Evolutionary conservation across 92 coral and sea anemone genomes (phyloP).

Genomic region (Epizoanthus rinbou): DNA sequence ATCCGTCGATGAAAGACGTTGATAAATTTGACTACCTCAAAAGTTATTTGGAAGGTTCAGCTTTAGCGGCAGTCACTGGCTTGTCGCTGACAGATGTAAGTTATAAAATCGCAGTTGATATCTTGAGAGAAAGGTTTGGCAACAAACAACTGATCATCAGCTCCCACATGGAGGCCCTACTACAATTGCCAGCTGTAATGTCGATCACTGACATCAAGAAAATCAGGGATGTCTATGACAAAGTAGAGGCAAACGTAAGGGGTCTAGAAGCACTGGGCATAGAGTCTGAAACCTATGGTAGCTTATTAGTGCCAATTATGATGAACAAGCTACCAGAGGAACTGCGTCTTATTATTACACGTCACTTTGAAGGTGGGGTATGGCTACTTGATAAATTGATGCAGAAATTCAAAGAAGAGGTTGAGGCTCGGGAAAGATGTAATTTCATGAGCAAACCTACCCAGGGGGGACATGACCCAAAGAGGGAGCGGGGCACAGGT

Average conservation of each 20-base stretch:
- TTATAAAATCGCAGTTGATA: not conserved
- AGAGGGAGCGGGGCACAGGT: not conserved
- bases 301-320: constrained; percentile 25
- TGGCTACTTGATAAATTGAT: constrained; percentile 25
- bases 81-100: not conserved
- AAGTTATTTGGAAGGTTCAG: not conserved
- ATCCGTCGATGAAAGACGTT: not conserved
- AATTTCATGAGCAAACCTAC: constrained; percentile 11
- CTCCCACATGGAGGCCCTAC: constrained; percentile 9
- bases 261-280: constrained; percentile 31
- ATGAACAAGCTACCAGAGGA: constrained; percentile 47
- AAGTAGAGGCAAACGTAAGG: constrained; percentile 43
- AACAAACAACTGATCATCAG: constrained; percentile 24
- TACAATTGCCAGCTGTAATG: constrained; percentile 17
- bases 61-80: not conserved
- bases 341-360: constrained; percentile 38
- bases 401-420: constrained; percentile 27
- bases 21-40: not conserved
- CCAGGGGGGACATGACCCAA: constrained; percentile 19
- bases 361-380: constrained; percentile 29
- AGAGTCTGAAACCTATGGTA: constrained; percentile 40
- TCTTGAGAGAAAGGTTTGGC: constrained; percentile 11
- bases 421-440: constrained; percentile 42
- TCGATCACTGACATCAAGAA: constrained; percentile 27
- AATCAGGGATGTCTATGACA: constrained; percentile 28